Percentiles rank a stretch among this genome's conserved stretches.
Evolutionary conservation across 1,140 invertebrate species (phyloP).

Genomic region (Pachyrhynchus sulphureomaculatus): DNA sequence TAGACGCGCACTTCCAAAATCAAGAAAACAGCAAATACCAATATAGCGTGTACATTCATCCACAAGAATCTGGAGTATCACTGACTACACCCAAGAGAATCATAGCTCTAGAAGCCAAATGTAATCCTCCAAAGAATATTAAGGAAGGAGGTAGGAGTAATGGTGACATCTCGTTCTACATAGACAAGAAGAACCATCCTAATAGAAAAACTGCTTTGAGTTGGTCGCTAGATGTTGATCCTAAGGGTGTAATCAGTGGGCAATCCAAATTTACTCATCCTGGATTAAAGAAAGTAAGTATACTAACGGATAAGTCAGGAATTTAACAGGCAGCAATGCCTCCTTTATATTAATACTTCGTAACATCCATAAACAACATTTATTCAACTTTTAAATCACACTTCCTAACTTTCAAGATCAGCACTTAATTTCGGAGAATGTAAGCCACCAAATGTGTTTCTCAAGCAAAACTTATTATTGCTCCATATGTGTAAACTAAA

Average conservation of each 20-base stretch:
- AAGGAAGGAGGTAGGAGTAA: conserved; percentile 50
- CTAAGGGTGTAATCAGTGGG: conserved; percentile 55
- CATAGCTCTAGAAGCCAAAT: conserved; percentile 57
- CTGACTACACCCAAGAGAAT: conserved; percentile 66
- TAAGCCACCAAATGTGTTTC: too few relatives aligned
- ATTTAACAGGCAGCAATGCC: too few relatives aligned
- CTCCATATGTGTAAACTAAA: too few relatives aligned
- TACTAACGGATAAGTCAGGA: neutral
- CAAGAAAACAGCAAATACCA: conserved; percentile 69
- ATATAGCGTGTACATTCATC: conserved; percentile 63
- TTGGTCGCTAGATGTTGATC: conserved; percentile 54
- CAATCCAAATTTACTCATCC: conserved; percentile 66
- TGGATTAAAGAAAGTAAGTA: conserved; percentile 60
- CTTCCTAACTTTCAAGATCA: too few relatives aligned
- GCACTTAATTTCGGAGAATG: too few relatives aligned
- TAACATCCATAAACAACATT: too few relatives aligned
- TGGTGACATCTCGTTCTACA: conserved; percentile 59
- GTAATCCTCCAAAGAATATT: conserved; percentile 17
- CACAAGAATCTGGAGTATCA: conserved; percentile 58
- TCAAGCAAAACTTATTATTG: too few relatives aligned
- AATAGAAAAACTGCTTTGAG: conserved; percentile 61
- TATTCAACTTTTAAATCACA: too few relatives aligned
- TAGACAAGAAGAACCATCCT: conserved; percentile 70
- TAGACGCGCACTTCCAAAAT: conserved; percentile 68
- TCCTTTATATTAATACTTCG: too few relatives aligned